A percentile compares a stretch with the other conserved stretches of the same genome.
Conservation (phyloP, 2,888 invertebrate genomes). For the Pharmacophagus antenor region DNA sequence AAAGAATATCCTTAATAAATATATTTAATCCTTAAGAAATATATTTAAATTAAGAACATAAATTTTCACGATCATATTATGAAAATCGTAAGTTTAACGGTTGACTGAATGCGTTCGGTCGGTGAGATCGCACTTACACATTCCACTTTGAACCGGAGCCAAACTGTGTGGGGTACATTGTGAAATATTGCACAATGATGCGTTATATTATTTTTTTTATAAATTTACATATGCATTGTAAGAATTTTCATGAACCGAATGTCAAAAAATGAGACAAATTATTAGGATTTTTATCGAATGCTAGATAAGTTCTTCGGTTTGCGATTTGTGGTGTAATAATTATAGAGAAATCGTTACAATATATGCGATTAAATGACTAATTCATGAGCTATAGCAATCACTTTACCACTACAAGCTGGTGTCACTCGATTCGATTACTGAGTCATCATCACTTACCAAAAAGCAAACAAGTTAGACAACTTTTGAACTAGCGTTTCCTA, state of each 20-base stretch:
- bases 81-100: not conserved
- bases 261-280: not conserved
- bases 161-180: slow-evolving; percentile 15
- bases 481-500: no score
- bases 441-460: no score
- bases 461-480: no score
- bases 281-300: not conserved
- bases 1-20: no score
- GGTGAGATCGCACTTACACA: slow-evolving; percentile 17
- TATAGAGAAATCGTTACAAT: no score
- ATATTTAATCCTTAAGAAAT: no score
- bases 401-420: no score
- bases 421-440: no score
- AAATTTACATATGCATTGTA: slow-evolving; percentile 1
- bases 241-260: not conserved
- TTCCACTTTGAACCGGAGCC: slow-evolving; percentile 20
- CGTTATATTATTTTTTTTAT: not conserved
- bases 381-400: no score
- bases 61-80: not conserved
- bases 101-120: slow-evolving; percentile 13
- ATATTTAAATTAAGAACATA: not conserved
- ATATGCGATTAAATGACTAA: no score
- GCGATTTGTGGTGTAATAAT: no score
- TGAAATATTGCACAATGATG: not conserved
- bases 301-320: no score